Base-by-base conservation (phyloP, 1,140 invertebrate genomes). In the Ruditapes philippinarum region DNA sequence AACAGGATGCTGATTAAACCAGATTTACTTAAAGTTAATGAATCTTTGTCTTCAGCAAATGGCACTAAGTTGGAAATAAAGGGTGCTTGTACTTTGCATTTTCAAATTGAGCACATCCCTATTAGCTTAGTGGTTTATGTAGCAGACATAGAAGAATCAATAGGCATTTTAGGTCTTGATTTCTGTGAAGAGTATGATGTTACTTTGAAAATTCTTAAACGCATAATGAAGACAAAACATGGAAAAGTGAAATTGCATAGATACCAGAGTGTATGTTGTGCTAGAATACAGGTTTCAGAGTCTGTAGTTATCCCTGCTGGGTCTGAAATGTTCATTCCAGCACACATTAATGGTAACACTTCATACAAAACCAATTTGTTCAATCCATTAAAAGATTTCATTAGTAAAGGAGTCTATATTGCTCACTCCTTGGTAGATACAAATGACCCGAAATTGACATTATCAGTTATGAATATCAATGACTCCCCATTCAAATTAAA, bases 391-490 rank as follows among this genome's bases (percentile, higher is more conserved):
- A 49, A 17, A 49, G 45, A 49, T 7, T 49, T 49, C 45, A 49
- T 49, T 49, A 49, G 45, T 25, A 83, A 17, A 40, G 76, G 1
- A 28, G 7, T 91, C 28, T 42, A 86, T 2, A 54, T 89, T 31
- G 54, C 90, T 0, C 85, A 82, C 28, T 81, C 78, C 0, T 25
- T 91, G 28, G 57, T 82, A 19, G 40, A 40, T n/a, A 9, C 33
- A 3, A 25, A 11, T 19, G 31, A 28, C 19, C 12, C 9, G 17
- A 38, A 54, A 7, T n/a, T 68, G 4, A 54, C 38, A 33, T 11
- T 83, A n/a, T 65, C 80, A 17, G 36, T 83, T 28, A 83, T 83
- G 25, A 83, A 83, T 45, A 5, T 68, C 17, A 83, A 12, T 83
- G 80, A 68, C 25, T 14, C 22, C 5, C 22, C 38, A 25, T 19